Evolutionary conservation across 1,140 invertebrate genomes (phyloP), one percentile per base, ranked within the genome.

Genomic region (Tetramorium alpestre): DNA sequence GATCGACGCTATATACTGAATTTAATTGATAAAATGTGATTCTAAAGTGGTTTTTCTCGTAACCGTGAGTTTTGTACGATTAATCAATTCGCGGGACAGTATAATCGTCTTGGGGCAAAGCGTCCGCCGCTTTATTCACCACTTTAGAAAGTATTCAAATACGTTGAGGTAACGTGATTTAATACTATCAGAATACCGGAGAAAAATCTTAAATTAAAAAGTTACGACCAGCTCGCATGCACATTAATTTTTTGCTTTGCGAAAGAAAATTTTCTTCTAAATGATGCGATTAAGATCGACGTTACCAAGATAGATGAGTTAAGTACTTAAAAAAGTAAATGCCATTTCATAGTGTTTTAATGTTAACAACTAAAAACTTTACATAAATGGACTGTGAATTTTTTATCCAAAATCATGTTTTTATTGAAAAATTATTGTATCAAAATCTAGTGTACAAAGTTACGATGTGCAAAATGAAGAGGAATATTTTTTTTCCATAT

Each of bases 181-280:
- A 51, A 67, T 16, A 56, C 38, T n/a, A 58, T 5, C 38, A 6
- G 33, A 0, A 67, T n/a, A 33, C 10, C 25, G 22, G 13, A 16
- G 28, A 78, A 51, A 80, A 81, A 70, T 44, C 22, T 70, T 81
- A 73, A 84, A 84, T 84, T 75, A 73, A 84, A 73, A 73, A 60
- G 18, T 84, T 84, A 18, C 41, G 38, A 58, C 18, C n/a, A 75
- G 54, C 33, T 33, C 22, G 33, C n/a, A 60, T 33, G 56, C 54
- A 58, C 62, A 84, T 75, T 47, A 84, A 73, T 60, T 73, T 2
- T 56, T 25, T 38, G 51, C n/a, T 5, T 51, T 18, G 33, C 28
- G 44, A 13, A 62, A 54, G 5, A 8, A 62, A 60, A 60, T 75
- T 82, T 69, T 44, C 67, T 58, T 47, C 22, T 16, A n/a, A 28